These are phyloP conservation scores for Malurus cyaneus DNA, from an alignment of 2,113 vertebrate species.

Conservation along the genomic window DNA sequence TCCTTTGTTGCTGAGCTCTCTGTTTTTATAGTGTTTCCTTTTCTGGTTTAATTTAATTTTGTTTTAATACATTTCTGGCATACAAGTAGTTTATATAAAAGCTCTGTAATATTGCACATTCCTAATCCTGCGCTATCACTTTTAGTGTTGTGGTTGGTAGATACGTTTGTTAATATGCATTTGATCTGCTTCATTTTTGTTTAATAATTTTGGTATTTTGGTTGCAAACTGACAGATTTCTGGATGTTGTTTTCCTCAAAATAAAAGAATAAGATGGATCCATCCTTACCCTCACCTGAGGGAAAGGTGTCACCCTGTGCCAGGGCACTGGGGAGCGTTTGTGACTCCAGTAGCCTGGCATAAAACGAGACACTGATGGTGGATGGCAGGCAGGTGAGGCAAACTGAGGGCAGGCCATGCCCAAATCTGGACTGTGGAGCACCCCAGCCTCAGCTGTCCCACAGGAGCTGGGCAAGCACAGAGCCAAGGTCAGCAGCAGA, in stretches of 20 bases:
- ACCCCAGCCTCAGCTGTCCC: rapidly evolving
- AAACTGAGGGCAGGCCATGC: not conserved
- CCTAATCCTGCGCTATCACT: not conserved
- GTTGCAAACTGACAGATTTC: not conserved
- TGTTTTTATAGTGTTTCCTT: not conserved
- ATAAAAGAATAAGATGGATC: not conserved
- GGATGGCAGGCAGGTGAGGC: not conserved
- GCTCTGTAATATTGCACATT: not conserved
- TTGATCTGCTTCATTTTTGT: not conserved
- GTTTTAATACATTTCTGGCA: not conserved
- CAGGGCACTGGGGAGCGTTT: not conserved
- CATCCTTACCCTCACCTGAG: not conserved
- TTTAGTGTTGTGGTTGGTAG: not conserved
- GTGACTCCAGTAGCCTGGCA: not conserved
- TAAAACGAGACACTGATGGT: not conserved
- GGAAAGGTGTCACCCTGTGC: no score
- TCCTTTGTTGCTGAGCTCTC: not conserved
- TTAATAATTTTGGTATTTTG: not conserved
- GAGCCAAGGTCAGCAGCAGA: not conserved
- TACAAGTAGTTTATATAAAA: not conserved
- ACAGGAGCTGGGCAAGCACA: rapidly evolving
- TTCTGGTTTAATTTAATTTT: not conserved
- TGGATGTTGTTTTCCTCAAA: not conserved
- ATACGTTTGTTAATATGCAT: not conserved
- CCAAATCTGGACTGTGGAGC: not conserved